Conservation (phyloP, 2,797 vertebrate species). For the Pseudomugil gertrudae region DNA sequence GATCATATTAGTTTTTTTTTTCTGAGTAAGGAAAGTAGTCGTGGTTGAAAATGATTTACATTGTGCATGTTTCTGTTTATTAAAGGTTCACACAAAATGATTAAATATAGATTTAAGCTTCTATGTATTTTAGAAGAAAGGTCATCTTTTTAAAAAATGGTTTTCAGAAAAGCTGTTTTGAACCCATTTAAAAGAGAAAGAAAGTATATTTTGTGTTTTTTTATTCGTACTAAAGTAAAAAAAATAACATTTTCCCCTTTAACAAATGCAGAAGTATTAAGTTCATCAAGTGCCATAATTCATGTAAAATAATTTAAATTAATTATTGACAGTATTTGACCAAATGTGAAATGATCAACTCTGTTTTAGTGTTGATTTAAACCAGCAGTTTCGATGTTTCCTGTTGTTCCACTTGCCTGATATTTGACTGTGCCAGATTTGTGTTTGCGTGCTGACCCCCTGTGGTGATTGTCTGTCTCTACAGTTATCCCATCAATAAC, state of each 20-base stretch:
- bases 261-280: not conserved
- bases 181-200: not conserved
- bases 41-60: not conserved
- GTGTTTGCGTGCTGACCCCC: conserved; percentile 73
- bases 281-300: not conserved
- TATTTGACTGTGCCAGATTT: conserved; percentile 67
- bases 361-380: not conserved
- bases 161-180: no score
- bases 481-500: conserved; percentile 46
- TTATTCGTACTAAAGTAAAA: not conserved
- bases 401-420: conserved; percentile 63
- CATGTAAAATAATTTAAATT: not conserved
- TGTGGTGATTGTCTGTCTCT: conserved; percentile 59
- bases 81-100: no score
- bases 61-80: no score
- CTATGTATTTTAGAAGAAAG: no score
- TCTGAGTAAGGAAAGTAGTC: no score
- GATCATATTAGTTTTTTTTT: not conserved
- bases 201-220: not conserved
- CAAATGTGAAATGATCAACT: not conserved
- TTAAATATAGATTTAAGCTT: no score
- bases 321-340: not conserved
- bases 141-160: no score
- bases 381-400: not conserved
- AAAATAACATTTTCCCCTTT: not conserved